A percentile compares a stretch with the other conserved stretches of the same genome.
Evolutionary conservation across 2,888 invertebrate species (phyloP).

Genomic region (Junonia oenone): DNA sequence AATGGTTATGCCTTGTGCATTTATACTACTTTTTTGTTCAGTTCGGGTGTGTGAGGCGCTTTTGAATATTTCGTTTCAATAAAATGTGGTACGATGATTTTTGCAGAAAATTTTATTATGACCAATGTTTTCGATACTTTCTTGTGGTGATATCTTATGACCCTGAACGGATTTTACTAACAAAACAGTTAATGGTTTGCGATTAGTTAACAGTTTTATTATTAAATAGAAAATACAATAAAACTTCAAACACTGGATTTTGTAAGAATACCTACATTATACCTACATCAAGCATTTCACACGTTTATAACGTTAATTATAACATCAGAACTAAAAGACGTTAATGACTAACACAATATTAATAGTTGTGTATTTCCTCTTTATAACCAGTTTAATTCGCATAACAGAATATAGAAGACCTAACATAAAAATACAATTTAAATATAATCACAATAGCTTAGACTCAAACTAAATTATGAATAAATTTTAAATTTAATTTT

Average conservation of each 20-base stretch:
- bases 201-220: neutral
- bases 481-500: too few species aligned
- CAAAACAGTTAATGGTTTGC: neutral
- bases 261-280: too few species aligned
- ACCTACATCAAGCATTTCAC: too few species aligned
- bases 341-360: too few species aligned
- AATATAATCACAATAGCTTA: too few species aligned
- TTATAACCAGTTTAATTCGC: too few species aligned
- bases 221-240: neutral
- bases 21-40: slow-evolving; percentile 45
- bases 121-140: neutral
- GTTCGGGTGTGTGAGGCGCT: slow-evolving; percentile 22
- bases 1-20: slow-evolving; percentile 59
- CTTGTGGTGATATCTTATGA: neutral
- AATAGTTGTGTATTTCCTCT: too few species aligned
- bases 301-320: too few species aligned
- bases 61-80: slow-evolving; percentile 19
- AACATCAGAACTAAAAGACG: too few species aligned
- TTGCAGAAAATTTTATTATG: neutral
- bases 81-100: neutral
- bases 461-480: too few species aligned
- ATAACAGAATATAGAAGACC: too few species aligned
- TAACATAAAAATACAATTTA: too few species aligned
- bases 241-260: neutral
- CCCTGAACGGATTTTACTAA: neutral